These are phyloP conservation scores for Cottus gobio DNA, from an alignment of 2,113 vertebrate species.

Conservation along the genomic window DNA sequence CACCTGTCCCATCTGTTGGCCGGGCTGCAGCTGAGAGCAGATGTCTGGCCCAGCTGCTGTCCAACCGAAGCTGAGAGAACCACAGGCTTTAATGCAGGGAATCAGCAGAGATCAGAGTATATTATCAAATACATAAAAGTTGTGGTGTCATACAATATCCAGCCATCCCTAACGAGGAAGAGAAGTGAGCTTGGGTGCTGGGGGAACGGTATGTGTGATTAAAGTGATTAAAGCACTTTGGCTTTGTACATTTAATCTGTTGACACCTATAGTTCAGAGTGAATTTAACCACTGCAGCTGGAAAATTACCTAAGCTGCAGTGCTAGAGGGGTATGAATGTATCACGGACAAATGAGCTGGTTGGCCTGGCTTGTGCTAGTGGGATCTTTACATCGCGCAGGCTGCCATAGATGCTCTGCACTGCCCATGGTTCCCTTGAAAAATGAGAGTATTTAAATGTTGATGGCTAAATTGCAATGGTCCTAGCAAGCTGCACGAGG, in stretches of 20 bases:
- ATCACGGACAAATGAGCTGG: conserved; percentile 32
- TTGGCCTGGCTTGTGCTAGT: conserved; percentile 5
- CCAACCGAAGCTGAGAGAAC: conserved; percentile 52
- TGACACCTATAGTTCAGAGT: conserved; percentile 42
- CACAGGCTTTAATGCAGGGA: conserved; percentile 42
- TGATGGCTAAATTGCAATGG: not conserved
- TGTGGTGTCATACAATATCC: conserved; percentile 21
- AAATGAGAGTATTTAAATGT: not conserved
- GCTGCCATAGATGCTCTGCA: not conserved
- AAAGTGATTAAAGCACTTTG: conserved; percentile 28
- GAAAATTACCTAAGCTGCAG: conserved; percentile 29
- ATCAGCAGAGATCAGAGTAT: conserved; percentile 58
- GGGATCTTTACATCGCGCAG: not conserved
- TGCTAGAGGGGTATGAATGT: conserved; percentile 29
- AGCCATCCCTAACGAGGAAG: conserved; percentile 40
- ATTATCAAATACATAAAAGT: conserved; percentile 61
- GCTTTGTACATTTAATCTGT: conserved; percentile 40
- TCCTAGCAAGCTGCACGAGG: not conserved
- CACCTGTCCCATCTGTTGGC: conserved; percentile 78
- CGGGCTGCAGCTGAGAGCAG: conserved; percentile 72
- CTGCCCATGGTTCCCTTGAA: not conserved
- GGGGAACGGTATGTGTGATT: not conserved
- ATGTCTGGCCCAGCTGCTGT: conserved; percentile 74
- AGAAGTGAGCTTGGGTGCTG: conserved; percentile 12
- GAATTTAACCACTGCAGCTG: conserved; percentile 31